A percentile compares a stretch with the other conserved stretches of the same genome.
Evolutionary conservation across 2,888 invertebrate genomes (phyloP).

Genomic region (Apoda limacodes): DNA sequence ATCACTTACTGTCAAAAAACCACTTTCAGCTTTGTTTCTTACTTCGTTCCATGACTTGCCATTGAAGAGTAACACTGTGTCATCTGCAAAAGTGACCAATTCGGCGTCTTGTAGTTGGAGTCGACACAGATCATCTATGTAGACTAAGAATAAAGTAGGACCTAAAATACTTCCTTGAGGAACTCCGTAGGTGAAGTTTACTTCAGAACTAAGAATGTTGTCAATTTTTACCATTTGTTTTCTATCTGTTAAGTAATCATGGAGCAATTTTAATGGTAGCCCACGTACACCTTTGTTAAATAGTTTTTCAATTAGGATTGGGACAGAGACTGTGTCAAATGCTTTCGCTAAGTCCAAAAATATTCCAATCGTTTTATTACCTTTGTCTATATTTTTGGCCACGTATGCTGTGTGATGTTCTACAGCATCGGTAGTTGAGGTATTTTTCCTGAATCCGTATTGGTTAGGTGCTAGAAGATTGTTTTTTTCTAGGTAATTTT

Average conservation of each 20-base stretch:
- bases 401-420: slow-evolving; percentile 3
- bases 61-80: background rate
- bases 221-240: no score
- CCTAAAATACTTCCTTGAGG: background rate
- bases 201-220: no score
- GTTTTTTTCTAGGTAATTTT: slow-evolving; percentile 3
- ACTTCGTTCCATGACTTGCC: background rate
- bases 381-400: slow-evolving; percentile 7
- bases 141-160: background rate
- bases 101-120: background rate
- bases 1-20: no score
- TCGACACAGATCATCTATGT: background rate
- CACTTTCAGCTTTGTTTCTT: background rate
- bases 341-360: slow-evolving; percentile 13
- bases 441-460: slow-evolving; percentile 8
- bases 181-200: background rate
- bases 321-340: slow-evolving; percentile 11
- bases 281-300: background rate
- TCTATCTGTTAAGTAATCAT: background rate
- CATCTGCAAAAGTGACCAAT: background rate
- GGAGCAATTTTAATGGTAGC: background rate
- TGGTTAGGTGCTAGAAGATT: slow-evolving; percentile 4
- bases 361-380: slow-evolving; percentile 7
- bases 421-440: slow-evolving; percentile 8
- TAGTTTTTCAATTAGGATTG: no score